Conservation (phyloP, 1,140 invertebrate species). For the Brachionus rubens region DNA sequence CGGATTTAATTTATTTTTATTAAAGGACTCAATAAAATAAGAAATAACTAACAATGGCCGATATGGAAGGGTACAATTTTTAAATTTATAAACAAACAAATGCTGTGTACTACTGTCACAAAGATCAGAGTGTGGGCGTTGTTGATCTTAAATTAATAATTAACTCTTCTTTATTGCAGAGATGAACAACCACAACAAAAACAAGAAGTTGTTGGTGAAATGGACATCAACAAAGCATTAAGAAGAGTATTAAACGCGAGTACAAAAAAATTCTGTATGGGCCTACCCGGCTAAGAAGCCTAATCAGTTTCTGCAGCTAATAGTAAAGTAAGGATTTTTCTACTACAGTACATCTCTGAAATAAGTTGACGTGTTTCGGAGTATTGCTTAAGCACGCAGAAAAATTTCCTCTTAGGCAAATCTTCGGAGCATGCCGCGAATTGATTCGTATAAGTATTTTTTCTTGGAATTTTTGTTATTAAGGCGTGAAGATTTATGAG, state of each 20-base stretch:
- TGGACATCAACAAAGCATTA: slow-evolving; percentile 90
- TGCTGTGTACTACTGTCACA: background rate
- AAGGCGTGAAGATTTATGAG: too few species aligned
- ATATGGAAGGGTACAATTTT: slow-evolving; percentile 28
- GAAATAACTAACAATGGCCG: slow-evolving; percentile 3
- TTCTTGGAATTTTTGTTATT: too few species aligned
- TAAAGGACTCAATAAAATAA: slow-evolving; percentile 39
- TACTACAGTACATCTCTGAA: too few species aligned
- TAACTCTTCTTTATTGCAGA: slow-evolving; percentile 54
- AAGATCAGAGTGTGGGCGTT: background rate
- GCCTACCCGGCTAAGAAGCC: too few species aligned
- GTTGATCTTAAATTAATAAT: background rate
- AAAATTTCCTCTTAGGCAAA: too few species aligned
- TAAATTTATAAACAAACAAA: background rate
- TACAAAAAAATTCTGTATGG: too few species aligned
- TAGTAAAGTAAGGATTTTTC: too few species aligned
- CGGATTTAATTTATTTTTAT: background rate
- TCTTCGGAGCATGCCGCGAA: too few species aligned
- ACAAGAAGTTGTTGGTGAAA: slow-evolving; percentile 61
- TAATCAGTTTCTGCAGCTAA: too few species aligned
- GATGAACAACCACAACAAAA: slow-evolving; percentile 59
- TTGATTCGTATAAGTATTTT: too few species aligned
- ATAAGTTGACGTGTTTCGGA: too few species aligned
- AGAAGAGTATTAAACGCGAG: slow-evolving; percentile 96
- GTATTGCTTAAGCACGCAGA: too few species aligned